These are phyloP conservation scores for Poeciliopsis presidionis DNA, from an alignment of 2,797 vertebrate genomes.

Conservation along the genomic window DNA sequence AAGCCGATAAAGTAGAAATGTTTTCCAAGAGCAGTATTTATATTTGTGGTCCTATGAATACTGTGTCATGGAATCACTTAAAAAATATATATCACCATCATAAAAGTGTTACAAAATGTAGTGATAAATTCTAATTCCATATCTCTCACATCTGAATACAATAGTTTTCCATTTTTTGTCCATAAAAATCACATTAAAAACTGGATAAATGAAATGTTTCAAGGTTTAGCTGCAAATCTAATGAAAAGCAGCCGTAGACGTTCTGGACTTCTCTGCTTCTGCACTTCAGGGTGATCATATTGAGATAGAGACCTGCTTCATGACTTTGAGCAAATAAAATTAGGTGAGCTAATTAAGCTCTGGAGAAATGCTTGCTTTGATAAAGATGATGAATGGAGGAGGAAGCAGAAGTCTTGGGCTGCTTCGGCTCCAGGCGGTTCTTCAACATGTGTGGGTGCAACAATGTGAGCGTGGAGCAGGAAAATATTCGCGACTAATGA, in stretches of 20 bases:
- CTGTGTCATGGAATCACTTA: too few relatives aligned
- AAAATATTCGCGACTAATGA: neutral
- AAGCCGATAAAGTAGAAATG: too few relatives aligned
- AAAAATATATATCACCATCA: too few relatives aligned
- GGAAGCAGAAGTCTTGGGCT: neutral
- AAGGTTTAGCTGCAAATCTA: slow-evolving; percentile 5
- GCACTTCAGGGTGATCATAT: neutral
- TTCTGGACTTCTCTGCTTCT: neutral
- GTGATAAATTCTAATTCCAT: too few relatives aligned
- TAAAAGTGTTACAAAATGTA: too few relatives aligned
- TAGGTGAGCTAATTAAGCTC: slow-evolving; percentile 1
- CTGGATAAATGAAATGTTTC: neutral
- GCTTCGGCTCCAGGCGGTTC: slow-evolving; percentile 17
- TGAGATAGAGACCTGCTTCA: neutral
- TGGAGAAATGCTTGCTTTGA: slow-evolving; percentile 7
- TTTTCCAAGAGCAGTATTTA: too few relatives aligned
- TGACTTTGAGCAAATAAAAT: neutral
- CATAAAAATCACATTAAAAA: neutral
- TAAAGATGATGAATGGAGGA: slow-evolving; percentile 22
- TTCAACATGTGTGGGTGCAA: slow-evolving; percentile 16
- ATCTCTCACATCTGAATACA: neutral
- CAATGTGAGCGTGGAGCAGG: slow-evolving; percentile 18
- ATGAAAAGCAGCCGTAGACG: neutral
- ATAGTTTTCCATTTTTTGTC: neutral
- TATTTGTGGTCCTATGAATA: too few relatives aligned